These are phyloP conservation scores for Plotosus lineatus DNA, from an alignment of 2,113 vertebrate genomes.

Conservation along the genomic window DNA sequence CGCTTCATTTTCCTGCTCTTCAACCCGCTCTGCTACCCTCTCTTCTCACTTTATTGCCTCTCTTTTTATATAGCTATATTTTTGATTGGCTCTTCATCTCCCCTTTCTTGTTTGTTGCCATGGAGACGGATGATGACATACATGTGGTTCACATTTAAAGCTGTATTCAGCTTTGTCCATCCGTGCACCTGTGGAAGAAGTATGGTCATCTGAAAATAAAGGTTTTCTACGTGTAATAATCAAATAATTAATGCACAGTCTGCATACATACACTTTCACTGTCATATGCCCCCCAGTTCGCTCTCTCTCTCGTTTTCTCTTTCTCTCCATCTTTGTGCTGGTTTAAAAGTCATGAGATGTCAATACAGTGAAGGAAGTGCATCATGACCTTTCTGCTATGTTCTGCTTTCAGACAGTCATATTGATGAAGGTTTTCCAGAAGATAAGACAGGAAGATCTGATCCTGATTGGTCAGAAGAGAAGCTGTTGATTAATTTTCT, in stretches of 20 bases:
- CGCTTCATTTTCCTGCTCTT: slow-evolving; percentile 27
- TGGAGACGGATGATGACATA: slow-evolving; percentile 38
- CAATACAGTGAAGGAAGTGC: background rate
- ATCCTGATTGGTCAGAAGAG: background rate
- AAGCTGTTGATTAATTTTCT: background rate
- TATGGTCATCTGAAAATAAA: background rate
- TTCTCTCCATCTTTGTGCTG: background rate
- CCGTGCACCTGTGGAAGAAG: background rate
- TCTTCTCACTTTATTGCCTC: background rate
- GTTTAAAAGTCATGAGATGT: background rate
- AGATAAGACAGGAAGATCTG: background rate
- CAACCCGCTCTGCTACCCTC: slow-evolving; percentile 24
- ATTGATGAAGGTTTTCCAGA: background rate
- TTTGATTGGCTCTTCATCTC: slow-evolving; percentile 40
- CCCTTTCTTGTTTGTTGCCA: slow-evolving; percentile 39
- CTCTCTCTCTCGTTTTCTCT: background rate
- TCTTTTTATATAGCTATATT: background rate
- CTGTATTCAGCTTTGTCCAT: slow-evolving; percentile 3
- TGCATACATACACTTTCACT: background rate
- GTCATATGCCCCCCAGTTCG: too few relatives aligned
- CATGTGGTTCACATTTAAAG: slow-evolving; percentile 1
- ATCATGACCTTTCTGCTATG: background rate
- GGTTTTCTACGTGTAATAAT: background rate
- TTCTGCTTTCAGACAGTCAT: background rate
- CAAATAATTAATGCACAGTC: slow-evolving; percentile 1